phyloP scores from a whole-genome alignment of 2,888 invertebrate genomes.

The Standfussiana lucernea region DNA sequence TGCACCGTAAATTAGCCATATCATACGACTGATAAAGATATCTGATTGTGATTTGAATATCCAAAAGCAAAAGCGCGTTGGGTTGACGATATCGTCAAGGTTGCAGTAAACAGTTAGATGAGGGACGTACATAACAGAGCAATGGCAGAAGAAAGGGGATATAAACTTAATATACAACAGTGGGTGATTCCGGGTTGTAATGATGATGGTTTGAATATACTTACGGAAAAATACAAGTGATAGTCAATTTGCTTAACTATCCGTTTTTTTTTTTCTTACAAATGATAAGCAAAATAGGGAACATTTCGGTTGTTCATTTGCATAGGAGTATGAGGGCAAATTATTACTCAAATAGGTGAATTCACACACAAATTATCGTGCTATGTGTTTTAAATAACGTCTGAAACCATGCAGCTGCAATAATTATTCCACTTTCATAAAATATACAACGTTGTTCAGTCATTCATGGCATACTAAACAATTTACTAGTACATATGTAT shows the following conservation, averaged over 20 bases:
- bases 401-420: slow-evolving; percentile 33
- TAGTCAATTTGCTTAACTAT: neutral
- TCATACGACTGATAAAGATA: neutral
- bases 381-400: slow-evolving; percentile 7
- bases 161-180: no score
- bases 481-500: slow-evolving; percentile 28
- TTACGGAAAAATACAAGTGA: neutral
- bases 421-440: slow-evolving; percentile 47
- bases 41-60: neutral
- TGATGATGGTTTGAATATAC: neutral
- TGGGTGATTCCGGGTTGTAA: neutral
- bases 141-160: neutral
- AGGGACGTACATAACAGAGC: neutral
- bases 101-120: neutral
- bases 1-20: neutral
- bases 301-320: neutral
- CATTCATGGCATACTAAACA: slow-evolving; percentile 51
- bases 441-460: slow-evolving; percentile 43
- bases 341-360: slow-evolving; percentile 1
- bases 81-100: neutral
- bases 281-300: neutral
- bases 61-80: neutral
- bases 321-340: neutral
- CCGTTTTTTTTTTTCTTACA: neutral
- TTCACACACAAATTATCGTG: slow-evolving; percentile 2